Conservation (phyloP, 2,113 vertebrate genomes). For the Enhydra lutris region DNA sequence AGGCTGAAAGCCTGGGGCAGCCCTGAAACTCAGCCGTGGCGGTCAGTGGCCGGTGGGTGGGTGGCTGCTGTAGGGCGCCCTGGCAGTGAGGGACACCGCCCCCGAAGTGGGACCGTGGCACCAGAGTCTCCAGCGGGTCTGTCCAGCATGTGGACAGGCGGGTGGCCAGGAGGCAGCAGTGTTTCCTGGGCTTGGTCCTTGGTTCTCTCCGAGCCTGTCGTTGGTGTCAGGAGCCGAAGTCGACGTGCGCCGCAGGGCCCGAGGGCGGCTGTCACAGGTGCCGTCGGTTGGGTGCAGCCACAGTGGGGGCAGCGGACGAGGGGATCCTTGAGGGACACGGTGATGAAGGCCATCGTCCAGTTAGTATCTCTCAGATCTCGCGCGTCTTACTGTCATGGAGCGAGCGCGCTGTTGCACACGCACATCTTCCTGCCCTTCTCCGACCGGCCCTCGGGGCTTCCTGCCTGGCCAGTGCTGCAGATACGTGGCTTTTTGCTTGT, state of each 20-base stretch:
- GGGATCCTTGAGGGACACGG: not conserved
- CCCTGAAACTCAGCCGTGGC: not conserved
- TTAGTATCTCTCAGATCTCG: not conserved
- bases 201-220: not conserved
- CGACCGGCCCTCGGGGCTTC: not conserved
- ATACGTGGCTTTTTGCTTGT: not conserved
- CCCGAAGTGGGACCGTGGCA: not conserved
- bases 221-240: not conserved
- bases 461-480: not conserved
- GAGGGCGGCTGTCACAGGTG: not conserved
- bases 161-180: not conserved
- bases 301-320: not conserved
- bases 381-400: no score
- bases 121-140: not conserved
- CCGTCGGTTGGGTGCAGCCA: rapidly evolving
- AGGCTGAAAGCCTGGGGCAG: not conserved
- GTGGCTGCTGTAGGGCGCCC: not conserved
- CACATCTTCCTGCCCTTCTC: not conserved
- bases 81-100: not conserved
- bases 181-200: not conserved
- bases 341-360: no score
- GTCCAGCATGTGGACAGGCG: not conserved
- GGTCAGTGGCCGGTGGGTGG: not conserved
- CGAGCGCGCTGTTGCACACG: no score
- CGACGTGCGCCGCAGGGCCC: rapidly evolving